Percentiles rank a stretch among this genome's conserved stretches.
Conservation (phyloP, 2,113 vertebrate genomes). For the Istiophorus platypterus region DNA sequence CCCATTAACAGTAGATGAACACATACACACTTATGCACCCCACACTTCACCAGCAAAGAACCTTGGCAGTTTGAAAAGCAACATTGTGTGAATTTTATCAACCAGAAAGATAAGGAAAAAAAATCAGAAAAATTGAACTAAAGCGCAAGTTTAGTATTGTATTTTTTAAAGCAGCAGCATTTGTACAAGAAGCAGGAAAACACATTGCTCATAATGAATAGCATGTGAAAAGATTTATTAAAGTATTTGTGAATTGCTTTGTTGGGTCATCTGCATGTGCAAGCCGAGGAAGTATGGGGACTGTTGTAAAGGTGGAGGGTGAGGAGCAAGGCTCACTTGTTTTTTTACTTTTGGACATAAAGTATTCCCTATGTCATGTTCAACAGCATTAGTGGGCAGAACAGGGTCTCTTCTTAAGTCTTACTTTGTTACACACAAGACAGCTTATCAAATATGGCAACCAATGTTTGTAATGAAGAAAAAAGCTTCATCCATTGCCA, state of each 20-base stretch:
- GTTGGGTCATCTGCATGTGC: conserved; percentile 33
- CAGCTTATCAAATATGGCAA: conserved; percentile 22
- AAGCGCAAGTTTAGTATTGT: not conserved
- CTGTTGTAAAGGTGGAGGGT: conserved; percentile 19
- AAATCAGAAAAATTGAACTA: conserved; percentile 14
- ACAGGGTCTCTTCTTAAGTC: conserved; percentile 24
- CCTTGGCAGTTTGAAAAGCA: conserved; percentile 29
- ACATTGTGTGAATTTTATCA: conserved; percentile 33
- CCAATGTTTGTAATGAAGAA: not conserved
- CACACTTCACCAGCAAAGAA: conserved; percentile 4
- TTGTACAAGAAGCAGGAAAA: not conserved
- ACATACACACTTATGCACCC: not conserved
- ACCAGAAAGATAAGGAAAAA: conserved; percentile 13
- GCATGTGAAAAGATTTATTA: conserved; percentile 40
- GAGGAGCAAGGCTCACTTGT: conserved; percentile 13
- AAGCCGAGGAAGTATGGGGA: conserved; percentile 40
- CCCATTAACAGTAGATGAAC: not conserved
- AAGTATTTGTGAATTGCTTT: conserved; percentile 14
- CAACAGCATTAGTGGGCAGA: conserved; percentile 56
- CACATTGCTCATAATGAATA: conserved; percentile 49
- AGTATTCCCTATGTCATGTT: conserved; percentile 41
- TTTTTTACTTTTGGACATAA: conserved; percentile 46
- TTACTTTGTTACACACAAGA: conserved; percentile 9
- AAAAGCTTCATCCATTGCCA: not conserved
- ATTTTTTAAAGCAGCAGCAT: conserved; percentile 8